Evolutionary conservation across 1,140 invertebrate genomes (phyloP), one percentile per base, ranked within the genome.

Genomic region (Luehdorfia chinensis): DNA sequence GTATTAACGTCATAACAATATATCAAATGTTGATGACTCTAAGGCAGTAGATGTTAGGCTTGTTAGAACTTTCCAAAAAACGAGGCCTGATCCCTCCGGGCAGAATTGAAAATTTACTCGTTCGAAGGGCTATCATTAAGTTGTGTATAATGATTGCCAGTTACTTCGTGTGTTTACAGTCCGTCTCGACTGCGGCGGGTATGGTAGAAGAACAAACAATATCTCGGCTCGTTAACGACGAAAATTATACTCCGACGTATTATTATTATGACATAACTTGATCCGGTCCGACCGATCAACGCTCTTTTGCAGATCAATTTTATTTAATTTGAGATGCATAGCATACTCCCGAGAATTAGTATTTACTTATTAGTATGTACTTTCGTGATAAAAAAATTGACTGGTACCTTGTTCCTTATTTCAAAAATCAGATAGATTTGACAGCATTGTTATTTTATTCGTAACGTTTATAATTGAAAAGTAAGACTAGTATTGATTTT

Each of bases 31-130:
- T 46, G 55, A 59, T 66, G 52, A 50, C 59, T 32, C 16, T 18
- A 51, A 46, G 48, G 45, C 43, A 28, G 49, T 60, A 69, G 60
- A 69, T 73, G 75, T 66, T 75, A 71, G 57, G 66, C 65, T 79
- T 66, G 71, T 81, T 77, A 73, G 62, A 52, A 56, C 66, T 70
- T 69, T 74, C 68, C 65, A 67, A 80, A 41, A 83, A 79, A 78
- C 60, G 64, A 58, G 56, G 53, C 61, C 54, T 50, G 52, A 60
- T 64, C 68, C 75, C 76, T 75, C 58, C 54, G 72, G 72, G 75
- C 68, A 59, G 77, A 75, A 81, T 81, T 81, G 78, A 85, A 83
- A 85, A 85, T 85, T 83, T 83, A 78, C 77, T 80, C 50, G 73
- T 75, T 75, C 66, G 59, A 70, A 81, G 73, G 70, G 68, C 75